Evolutionary conservation across 2,797 vertebrate species (phyloP).

Genomic region (Alauda arvensis): DNA sequence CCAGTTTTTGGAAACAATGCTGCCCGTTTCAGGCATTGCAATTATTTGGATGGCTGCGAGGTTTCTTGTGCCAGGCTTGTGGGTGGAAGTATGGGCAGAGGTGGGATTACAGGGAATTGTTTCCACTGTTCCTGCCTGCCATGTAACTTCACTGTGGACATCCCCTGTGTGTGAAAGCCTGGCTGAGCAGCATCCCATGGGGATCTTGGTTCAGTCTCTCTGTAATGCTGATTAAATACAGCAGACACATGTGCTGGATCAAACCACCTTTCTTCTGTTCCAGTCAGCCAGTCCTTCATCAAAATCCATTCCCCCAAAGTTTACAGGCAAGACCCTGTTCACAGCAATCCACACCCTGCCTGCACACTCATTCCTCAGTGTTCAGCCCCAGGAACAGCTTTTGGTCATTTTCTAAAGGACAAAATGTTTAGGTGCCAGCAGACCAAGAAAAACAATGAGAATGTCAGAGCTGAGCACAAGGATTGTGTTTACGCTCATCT

Average conservation of each 20-base stretch:
- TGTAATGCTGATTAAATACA: neutral
- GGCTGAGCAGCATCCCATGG: neutral
- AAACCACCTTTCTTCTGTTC: neutral
- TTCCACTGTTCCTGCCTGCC: neutral
- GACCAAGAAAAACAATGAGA: neutral
- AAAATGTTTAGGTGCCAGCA: neutral
- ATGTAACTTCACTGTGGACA: neutral
- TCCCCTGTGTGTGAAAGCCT: accelerated
- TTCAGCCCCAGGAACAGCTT: neutral
- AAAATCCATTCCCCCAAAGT: neutral
- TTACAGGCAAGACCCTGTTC: neutral
- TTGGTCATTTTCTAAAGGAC: neutral
- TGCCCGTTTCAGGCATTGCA: neutral
- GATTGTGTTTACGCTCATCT: neutral
- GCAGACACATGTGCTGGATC: neutral
- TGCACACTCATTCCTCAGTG: neutral
- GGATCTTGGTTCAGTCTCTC: neutral
- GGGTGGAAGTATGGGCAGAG: neutral
- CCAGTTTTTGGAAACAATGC: neutral
- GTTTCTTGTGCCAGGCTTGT: neutral
- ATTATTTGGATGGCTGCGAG: neutral
- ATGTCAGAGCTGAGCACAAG: neutral
- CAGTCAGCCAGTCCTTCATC: neutral
- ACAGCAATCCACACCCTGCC: neutral
- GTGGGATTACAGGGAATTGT: neutral